Evolutionary conservation across 1,140 invertebrate genomes (phyloP), one percentile per base, ranked within the genome.

Genomic region (Drosophila willistoni): DNA sequence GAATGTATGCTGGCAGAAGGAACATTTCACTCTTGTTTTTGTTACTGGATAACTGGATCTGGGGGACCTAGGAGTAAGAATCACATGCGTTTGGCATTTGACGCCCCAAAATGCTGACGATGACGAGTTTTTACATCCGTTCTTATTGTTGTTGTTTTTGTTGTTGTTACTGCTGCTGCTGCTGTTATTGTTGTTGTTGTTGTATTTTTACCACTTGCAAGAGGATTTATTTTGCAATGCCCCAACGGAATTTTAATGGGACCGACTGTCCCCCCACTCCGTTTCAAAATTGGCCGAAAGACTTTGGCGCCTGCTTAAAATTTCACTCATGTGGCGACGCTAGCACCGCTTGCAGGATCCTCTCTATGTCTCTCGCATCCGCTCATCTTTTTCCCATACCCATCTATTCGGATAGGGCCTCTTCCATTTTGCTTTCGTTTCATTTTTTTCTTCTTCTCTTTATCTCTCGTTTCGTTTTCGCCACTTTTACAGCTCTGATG

Each of bases 211-310:
- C 62, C 83, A 81, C 84, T 84, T 77, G 84, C 85, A 89, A 89
- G 84, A 89, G 84, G 84, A 89, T 89, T 89, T 89, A 84, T 89
- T 89, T 89, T 84, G 80, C 84, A 89, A 89, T 89, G 84, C 73
- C 80, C 66, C 84, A 69, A 65, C 77, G 79, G 83, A 87, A 87
- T 87, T 87, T 87, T 87, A 87, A 87, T 87, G 83, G 84, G 77
- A 68, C 68, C 68, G 71, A 22, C 12, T 3, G 63, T 19, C 77
- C 29, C 68, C 36, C 62, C 33, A 9, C 33, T 34, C n/a, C 55
- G 13, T 14, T 33, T 29, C 36, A 72, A 68, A 86, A 81, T 78
- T 73, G 78, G 81, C 77, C 73, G 69, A 75, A 81, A 79, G 82
- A 60, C 70, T 84, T 68, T 69, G 63, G 54, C 65, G 79, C 68